phyloP scores from a whole-genome alignment of 1,140 invertebrate genomes.

The Brachionus paranguensis region DNA sequence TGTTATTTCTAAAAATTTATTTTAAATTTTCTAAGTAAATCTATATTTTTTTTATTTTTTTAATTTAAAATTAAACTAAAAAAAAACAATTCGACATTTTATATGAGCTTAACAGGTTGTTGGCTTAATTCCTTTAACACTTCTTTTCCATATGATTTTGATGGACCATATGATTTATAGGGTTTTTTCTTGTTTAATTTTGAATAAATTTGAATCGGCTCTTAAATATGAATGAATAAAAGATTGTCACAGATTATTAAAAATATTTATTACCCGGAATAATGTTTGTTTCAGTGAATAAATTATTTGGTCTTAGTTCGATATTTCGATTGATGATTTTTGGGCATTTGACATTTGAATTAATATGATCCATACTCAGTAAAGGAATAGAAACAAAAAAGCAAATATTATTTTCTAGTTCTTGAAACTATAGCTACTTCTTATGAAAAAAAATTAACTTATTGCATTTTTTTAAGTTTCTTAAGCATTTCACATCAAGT shows the following conservation, averaged over 20 bases:
- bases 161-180: background rate
- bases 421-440: constrained; percentile 26
- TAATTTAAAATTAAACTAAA: too few species aligned
- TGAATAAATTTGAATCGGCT: background rate
- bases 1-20: too few species aligned
- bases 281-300: background rate
- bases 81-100: background rate
- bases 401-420: background rate
- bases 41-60: too few species aligned
- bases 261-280: background rate
- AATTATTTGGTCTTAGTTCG: constrained; percentile 5
- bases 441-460: background rate
- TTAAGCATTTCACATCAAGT: background rate
- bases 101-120: background rate
- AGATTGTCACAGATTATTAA: background rate
- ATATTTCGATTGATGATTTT: constrained; percentile 9
- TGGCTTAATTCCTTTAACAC: background rate
- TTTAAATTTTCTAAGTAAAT: too few species aligned
- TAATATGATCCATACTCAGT: background rate
- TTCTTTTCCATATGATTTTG: background rate
- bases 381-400: background rate
- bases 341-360: background rate
- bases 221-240: background rate
- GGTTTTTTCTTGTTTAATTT: constrained; percentile 6
- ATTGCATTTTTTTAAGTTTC: background rate